Evolutionary conservation across 2,113 vertebrate genomes (phyloP).

Genomic region (Colius striatus): DNA sequence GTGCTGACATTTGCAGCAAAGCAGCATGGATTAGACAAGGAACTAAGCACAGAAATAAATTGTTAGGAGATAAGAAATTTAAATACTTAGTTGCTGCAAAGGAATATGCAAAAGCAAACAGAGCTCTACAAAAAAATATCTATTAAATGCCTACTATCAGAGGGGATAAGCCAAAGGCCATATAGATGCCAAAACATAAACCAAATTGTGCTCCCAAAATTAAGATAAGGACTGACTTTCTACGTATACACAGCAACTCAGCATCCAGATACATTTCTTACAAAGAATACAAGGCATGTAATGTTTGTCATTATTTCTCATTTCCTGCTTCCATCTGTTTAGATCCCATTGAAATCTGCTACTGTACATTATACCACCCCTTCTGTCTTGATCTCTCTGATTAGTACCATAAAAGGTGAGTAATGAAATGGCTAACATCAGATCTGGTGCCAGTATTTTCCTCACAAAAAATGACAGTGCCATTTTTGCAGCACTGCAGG

Average conservation of each 20-base stretch:
- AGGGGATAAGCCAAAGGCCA: background rate
- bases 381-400: background rate
- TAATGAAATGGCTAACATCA: background rate
- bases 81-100: conserved; percentile 11
- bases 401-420: background rate
- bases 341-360: background rate
- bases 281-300: background rate
- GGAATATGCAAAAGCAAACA: conserved; percentile 9
- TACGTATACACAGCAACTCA: background rate
- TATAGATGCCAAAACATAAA: background rate
- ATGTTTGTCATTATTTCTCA: background rate
- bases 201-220: background rate
- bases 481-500: background rate
- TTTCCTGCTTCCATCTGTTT: conserved; percentile 24
- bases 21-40: background rate
- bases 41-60: background rate
- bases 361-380: background rate
- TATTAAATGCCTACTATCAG: background rate
- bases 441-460: background rate
- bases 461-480: background rate
- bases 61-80: background rate
- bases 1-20: background rate
- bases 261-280: background rate
- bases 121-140: background rate
- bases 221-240: background rate